Evolutionary conservation across 2,797 vertebrate genomes (phyloP).

Genomic region (Valencia hispanica): DNA sequence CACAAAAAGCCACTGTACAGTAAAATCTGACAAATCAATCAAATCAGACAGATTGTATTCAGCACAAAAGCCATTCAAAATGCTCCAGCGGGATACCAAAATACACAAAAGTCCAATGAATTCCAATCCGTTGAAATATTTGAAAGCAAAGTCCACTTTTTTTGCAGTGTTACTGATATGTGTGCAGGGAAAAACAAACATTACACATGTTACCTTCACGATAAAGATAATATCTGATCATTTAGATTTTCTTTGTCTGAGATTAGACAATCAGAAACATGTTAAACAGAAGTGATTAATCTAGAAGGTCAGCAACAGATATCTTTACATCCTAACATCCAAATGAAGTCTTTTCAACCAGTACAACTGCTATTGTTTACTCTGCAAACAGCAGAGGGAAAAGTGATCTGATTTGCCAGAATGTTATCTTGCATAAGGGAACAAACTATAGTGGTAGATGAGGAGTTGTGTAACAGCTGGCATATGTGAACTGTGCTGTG

Average conservation of each 20-base stretch:
- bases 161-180: neutral
- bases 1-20: constrained; percentile 50
- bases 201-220: neutral
- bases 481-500: constrained; percentile 62
- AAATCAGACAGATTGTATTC: constrained; percentile 5
- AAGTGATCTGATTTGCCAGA: constrained; percentile 63
- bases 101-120: neutral
- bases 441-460: constrained; percentile 35
- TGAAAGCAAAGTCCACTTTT: neutral
- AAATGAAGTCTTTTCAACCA: constrained; percentile 56
- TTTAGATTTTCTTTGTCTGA: neutral
- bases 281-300: constrained; percentile 28
- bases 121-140: neutral
- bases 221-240: neutral
- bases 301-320: constrained; percentile 54
- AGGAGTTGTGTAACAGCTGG: constrained; percentile 70
- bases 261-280: neutral
- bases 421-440: constrained; percentile 47
- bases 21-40: constrained; percentile 30
- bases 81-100: neutral
- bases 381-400: constrained; percentile 58
- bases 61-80: neutral
- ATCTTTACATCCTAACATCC: constrained; percentile 18
- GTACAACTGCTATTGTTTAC: constrained; percentile 58
- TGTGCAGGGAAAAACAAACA: constrained; percentile 7